Evolutionary conservation across 2,888 invertebrate species (phyloP).

Genomic region (Drosophila fulvimacula): DNA sequence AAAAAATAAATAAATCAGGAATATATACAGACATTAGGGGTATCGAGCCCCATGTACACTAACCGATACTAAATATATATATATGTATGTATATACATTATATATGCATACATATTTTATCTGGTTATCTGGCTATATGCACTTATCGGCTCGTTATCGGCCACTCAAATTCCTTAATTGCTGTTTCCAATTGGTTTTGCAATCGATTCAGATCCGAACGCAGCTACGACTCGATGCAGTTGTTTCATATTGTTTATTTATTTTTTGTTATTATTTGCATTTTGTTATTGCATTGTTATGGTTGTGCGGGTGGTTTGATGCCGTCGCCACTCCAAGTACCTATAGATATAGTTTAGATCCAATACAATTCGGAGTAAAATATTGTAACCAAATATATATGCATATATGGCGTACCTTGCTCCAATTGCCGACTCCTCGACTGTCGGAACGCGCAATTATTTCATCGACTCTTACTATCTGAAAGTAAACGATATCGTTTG

Average conservation of each 20-base stretch:
- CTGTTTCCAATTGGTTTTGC: slow-evolving; percentile 10
- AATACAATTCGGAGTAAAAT: neutral
- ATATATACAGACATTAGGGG: neutral
- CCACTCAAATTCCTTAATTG: slow-evolving; percentile 1
- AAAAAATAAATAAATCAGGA: slow-evolving; percentile 14
- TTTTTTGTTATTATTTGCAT: neutral
- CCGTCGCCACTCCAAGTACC: neutral
- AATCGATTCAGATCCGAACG: neutral
- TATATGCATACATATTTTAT: neutral
- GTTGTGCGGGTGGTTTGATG: neutral
- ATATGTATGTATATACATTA: neutral
- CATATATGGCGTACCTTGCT: neutral
- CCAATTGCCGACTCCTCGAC: neutral
- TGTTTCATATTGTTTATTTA: neutral
- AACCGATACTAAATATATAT: neutral
- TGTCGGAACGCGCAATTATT: neutral
- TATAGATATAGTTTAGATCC: neutral
- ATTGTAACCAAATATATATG: neutral
- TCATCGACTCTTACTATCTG: no score
- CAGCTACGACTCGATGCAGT: neutral
- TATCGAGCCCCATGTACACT: slow-evolving; percentile 21
- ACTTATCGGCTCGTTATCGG: slow-evolving; percentile 8
- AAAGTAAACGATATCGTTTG: neutral
- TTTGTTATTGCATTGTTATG: neutral
- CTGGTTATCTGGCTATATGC: slow-evolving; percentile 3